Conservation (phyloP, 2,113 vertebrate genomes). For the Hippocampus guttulatus region DNA sequence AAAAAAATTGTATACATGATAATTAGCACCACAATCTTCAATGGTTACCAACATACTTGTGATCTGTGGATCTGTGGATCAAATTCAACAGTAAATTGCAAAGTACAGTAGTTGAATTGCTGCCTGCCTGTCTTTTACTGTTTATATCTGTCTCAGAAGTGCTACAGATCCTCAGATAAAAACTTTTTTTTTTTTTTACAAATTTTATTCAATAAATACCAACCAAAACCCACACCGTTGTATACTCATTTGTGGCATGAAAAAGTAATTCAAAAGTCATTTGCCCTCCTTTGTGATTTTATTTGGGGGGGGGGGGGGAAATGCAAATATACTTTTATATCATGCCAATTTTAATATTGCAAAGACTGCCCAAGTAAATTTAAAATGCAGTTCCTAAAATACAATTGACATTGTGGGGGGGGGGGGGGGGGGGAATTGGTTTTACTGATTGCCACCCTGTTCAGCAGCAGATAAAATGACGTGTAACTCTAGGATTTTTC, state of each 20-base stretch:
- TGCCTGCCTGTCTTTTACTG: background rate
- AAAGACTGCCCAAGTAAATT: too few relatives aligned
- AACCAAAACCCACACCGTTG: background rate
- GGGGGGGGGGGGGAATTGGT: too few relatives aligned
- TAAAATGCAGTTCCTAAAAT: too few relatives aligned
- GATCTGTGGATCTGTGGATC: constrained; percentile 57
- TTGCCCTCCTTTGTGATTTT: too few relatives aligned
- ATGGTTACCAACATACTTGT: constrained; percentile 65
- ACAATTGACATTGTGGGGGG: too few relatives aligned
- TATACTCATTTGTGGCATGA: background rate
- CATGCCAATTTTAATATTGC: too few relatives aligned
- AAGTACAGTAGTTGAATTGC: constrained; percentile 14
- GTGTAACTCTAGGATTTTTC: too few relatives aligned
- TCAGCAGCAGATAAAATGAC: too few relatives aligned
- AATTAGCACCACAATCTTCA: constrained; percentile 60
- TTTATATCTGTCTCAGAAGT: background rate
- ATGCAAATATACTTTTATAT: too few relatives aligned
- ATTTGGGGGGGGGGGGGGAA: too few relatives aligned
- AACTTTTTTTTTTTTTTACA: constrained; percentile 1
- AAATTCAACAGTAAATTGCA: constrained; percentile 63
- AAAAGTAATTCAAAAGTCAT: too few relatives aligned
- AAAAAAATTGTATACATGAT: constrained; percentile 56
- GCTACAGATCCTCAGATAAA: background rate
- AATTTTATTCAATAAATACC: constrained; percentile 30
- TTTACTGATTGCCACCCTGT: too few relatives aligned